These are phyloP conservation scores for Dendrolimus punctatus DNA, from an alignment of 1,140 invertebrate genomes.

Conservation along the genomic window DNA sequence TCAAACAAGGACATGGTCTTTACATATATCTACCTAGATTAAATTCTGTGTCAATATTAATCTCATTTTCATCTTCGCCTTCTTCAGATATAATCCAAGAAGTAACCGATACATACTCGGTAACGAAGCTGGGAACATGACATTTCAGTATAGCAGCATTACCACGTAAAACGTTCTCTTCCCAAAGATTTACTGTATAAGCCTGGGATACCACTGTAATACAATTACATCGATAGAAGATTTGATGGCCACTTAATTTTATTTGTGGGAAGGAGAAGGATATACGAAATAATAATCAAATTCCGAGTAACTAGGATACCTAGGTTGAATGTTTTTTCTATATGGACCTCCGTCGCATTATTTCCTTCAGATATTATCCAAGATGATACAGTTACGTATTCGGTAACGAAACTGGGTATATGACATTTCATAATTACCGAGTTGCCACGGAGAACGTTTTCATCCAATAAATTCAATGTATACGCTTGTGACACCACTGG, in stretches of 20 bases:
- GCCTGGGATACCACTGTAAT: constrained; percentile 86
- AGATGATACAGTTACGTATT: constrained; percentile 88
- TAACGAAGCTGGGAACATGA: constrained; percentile 89
- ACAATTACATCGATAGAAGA: constrained; percentile 3
- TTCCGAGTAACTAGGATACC: constrained; percentile 24
- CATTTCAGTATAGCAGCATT: constrained; percentile 90
- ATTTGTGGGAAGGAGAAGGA: constrained; percentile 6
- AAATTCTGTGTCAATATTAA: constrained; percentile 51
- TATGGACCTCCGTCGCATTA: constrained; percentile 60
- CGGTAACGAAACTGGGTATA: constrained; percentile 92
- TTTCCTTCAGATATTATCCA: constrained; percentile 80
- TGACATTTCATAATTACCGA: constrained; percentile 92
- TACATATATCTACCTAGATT: constrained; percentile 44
- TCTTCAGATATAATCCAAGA: constrained; percentile 87
- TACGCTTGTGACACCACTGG: constrained; percentile 92
- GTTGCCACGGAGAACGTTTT: constrained; percentile 90
- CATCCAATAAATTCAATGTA: constrained; percentile 91
- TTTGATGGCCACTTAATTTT: background rate
- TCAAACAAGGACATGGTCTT: constrained; percentile 8
- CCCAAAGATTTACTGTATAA: constrained; percentile 88
- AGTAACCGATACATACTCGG: constrained; percentile 84
- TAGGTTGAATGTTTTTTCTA: constrained; percentile 45
- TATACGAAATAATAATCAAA: background rate
- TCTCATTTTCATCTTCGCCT: constrained; percentile 46
- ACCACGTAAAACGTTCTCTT: constrained; percentile 89